These are phyloP conservation scores for Neosalanx taihuensis DNA, from an alignment of 2,797 vertebrate genomes.

Conservation along the genomic window DNA sequence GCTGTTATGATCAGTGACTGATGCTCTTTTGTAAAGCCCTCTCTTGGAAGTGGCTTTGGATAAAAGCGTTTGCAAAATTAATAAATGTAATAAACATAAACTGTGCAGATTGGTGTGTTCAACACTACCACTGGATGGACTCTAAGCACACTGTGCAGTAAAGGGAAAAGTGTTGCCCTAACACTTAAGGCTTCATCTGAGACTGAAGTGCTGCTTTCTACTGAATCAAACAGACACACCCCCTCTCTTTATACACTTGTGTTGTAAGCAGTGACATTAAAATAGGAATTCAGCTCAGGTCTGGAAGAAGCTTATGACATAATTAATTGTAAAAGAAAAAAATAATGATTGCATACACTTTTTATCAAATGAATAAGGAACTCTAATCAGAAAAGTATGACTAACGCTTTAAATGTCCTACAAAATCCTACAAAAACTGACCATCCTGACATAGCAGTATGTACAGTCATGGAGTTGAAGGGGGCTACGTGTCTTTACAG, in stretches of 20 bases:
- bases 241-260: background rate
- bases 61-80: no score
- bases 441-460: background rate
- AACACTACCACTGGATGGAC: background rate
- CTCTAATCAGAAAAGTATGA: no score
- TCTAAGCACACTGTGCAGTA: background rate
- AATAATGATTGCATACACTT: no score
- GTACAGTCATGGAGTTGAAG: background rate
- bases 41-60: no score
- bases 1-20: no score
- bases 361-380: no score
- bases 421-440: background rate
- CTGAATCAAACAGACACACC: constrained; percentile 4
- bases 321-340: no score
- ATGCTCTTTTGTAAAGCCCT: no score
- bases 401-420: background rate
- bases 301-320: no score
- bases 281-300: background rate
- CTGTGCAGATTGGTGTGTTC: background rate
- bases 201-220: background rate
- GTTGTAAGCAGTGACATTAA: background rate
- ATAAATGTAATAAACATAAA: background rate
- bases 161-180: background rate
- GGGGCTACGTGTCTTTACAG: constrained; percentile 31
- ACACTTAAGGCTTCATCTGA: constrained; percentile 20